Evolutionary conservation across 2,888 invertebrate species (phyloP), one percentile per base, ranked within the genome.

Genomic region (Busseola fusca): DNA sequence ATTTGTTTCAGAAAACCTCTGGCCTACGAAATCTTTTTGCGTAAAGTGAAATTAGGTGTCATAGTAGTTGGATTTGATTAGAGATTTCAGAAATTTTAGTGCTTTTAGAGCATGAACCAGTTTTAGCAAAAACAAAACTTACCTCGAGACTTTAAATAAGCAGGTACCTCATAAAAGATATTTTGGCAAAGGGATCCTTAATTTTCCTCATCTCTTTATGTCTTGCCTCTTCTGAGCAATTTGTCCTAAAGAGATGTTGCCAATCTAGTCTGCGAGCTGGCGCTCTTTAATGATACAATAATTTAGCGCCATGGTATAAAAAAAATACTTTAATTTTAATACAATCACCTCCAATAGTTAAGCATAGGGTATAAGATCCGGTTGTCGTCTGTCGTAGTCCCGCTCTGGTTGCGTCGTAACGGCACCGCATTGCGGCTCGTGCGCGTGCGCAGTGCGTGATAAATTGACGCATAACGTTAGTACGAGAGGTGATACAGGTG

Each of bases 321-420:
- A n/a, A 63, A 48, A 34, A n/a, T 69, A 25, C n/a, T 14, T 40
- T 34, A 48, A 48, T 40, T 45, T 56, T 56, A 21, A 21, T 25
- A 16, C 7, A 73, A 59, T 45, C 45, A 54, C 16, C 14, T 48
- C 16, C 25, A 52, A 59, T 25, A 34, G 21, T 50, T n/a, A 18
- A 57, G 45, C 25, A 58, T 65, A 76, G 79, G 78, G 82, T 69
- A 42, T 59, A 48, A 75, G 74, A 74, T 81, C 82, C 79, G 71
- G 69, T 48, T 71, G 69, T 69, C 63, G 58, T 63, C 48, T 37
- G 64, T 50, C 21, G 14, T 66, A 64, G 82, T 74, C 74, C 42
- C 72, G 83, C 80, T 83, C 83, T 83, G 80, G 34, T 83, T 83
- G 30, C 70, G 40, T 10, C 21, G 76, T 76, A 74, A 73, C 73